Evolutionary conservation across 2,113 vertebrate species (phyloP).

Genomic region (Albula goreensis): DNA sequence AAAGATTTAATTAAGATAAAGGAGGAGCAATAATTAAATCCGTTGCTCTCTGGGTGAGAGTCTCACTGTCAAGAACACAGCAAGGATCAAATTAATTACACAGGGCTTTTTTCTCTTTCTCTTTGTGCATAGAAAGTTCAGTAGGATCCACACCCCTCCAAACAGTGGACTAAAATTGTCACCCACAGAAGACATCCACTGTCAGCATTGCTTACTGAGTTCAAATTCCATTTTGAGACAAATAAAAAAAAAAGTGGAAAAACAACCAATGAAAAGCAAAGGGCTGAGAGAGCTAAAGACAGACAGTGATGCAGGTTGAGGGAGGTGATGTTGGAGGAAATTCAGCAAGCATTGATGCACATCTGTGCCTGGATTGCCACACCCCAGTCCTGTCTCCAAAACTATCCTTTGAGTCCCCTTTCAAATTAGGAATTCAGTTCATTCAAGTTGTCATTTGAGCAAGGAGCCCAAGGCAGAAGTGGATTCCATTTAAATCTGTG

Average conservation of each 20-base stretch:
- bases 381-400: too few relatives aligned
- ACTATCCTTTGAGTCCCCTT: background rate
- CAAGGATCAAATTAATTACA: slow-evolving; percentile 66
- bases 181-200: background rate
- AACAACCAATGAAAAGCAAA: too few relatives aligned
- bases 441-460: background rate
- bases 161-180: background rate
- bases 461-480: too few relatives aligned
- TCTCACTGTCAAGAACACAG: slow-evolving; percentile 68
- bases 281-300: too few relatives aligned
- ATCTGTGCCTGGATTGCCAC: too few relatives aligned
- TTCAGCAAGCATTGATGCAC: too few relatives aligned
- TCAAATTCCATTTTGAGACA: background rate
- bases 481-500: too few relatives aligned
- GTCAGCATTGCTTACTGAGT: background rate
- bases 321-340: too few relatives aligned
- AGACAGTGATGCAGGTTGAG: too few relatives aligned
- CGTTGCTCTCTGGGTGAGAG: slow-evolving; percentile 54
- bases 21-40: slow-evolving; percentile 74
- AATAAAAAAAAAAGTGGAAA: background rate
- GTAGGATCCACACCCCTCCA: background rate
- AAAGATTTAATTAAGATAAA: slow-evolving; percentile 82
- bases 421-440: background rate
- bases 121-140: background rate
- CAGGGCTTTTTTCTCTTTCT: slow-evolving; percentile 6